Conservation (phyloP, 2,797 vertebrate species). For the Mycteria americana region DNA sequence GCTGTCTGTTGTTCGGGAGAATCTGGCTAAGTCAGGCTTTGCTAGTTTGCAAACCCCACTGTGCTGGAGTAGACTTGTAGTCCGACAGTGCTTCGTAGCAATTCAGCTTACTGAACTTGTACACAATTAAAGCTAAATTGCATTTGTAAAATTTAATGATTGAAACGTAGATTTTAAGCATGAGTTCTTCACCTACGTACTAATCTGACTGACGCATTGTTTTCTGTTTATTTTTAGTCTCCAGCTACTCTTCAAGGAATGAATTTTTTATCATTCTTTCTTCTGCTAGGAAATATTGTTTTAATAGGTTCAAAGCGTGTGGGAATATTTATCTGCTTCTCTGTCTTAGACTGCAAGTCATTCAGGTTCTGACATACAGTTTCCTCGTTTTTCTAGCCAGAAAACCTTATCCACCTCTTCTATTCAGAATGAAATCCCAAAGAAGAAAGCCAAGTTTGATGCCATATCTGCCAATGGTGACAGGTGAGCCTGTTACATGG, state of each 20-base stretch:
- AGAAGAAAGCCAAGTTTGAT: slow-evolving; percentile 83
- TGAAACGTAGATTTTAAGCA: background rate
- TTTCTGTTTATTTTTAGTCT: slow-evolving; percentile 49
- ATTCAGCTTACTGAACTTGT: background rate
- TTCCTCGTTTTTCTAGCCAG: slow-evolving; percentile 72
- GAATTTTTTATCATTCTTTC: background rate
- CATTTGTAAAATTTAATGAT: background rate
- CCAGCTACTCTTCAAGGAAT: background rate
- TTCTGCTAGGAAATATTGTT: background rate
- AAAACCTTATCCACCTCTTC: slow-evolving; percentile 83
- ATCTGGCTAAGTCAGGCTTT: background rate
- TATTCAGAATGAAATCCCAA: slow-evolving; percentile 83
- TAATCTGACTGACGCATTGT: background rate
- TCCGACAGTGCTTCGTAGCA: background rate
- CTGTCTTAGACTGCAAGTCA: slow-evolving; percentile 34
- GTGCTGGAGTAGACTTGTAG: background rate
- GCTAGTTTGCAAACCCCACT: background rate
- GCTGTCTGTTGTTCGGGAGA: background rate
- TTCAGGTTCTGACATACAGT: slow-evolving; percentile 54
- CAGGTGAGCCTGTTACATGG: slow-evolving; percentile 73
- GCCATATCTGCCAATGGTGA: slow-evolving; percentile 80
- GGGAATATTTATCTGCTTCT: slow-evolving; percentile 23
- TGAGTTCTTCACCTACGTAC: background rate
- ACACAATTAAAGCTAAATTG: background rate
- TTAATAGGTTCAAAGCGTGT: slow-evolving; percentile 14